Evolutionary conservation across 2,113 vertebrate species (phyloP).

Genomic region (Phaetusa simplex): DNA sequence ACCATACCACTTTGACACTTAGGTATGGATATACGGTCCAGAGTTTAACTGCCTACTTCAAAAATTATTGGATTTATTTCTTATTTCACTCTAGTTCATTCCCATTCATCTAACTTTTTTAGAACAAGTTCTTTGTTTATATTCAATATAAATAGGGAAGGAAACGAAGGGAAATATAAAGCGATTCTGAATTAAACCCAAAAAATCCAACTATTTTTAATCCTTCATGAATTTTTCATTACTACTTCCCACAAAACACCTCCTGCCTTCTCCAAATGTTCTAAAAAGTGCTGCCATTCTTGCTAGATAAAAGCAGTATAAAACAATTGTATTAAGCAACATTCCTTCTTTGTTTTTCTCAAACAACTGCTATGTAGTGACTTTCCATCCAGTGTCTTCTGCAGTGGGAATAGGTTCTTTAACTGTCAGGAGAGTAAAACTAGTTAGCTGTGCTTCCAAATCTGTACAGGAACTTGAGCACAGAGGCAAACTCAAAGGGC

Average conservation of each 20-base stretch:
- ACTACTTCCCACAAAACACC: conserved; percentile 72
- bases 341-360: conserved; percentile 43
- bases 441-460: not conserved
- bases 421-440: not conserved
- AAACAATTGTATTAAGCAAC: conserved; percentile 59
- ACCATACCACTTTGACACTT: not conserved
- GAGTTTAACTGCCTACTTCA: not conserved
- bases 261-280: conserved; percentile 74
- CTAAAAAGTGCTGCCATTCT: conserved; percentile 53
- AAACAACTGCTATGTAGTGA: not conserved
- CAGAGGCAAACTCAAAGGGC: not conserved
- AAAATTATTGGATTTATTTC: not conserved
- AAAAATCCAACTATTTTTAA: conserved; percentile 69
- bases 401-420: not conserved
- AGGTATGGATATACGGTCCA: not conserved
- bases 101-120: conserved; percentile 53
- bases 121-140: conserved; percentile 62
- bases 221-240: conserved; percentile 72
- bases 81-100: conserved; percentile 13
- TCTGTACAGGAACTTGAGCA: not conserved
- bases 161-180: conserved; percentile 63
- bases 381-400: conserved; percentile 24
- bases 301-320: conserved; percentile 38
- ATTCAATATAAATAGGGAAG: conserved; percentile 60
- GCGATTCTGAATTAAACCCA: conserved; percentile 63